Base-by-base conservation (phyloP, 2,888 invertebrate species). In the Yponomeuta sedellus region DNA sequence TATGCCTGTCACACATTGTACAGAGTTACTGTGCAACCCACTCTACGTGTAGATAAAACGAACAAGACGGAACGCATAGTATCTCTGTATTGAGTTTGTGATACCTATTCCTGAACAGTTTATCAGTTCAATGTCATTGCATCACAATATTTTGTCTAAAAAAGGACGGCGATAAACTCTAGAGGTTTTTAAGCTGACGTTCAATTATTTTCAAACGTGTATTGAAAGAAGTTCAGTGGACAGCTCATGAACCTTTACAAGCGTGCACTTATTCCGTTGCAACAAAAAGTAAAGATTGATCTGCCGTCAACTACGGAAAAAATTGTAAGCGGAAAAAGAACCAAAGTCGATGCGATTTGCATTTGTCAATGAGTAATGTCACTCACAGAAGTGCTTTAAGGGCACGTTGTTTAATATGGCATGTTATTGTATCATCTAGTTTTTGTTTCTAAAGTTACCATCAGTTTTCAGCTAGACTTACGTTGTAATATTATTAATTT, bases 371-470 rank as follows among this genome's bases (percentile, higher is more conserved):
- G 44, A 52, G 16, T 6, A 52, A 12, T 52, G 44, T 52, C 44
- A 44, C 44, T 44, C 44, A 16, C 44, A 52, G 44, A 52, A 52
- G 44, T 52, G 44, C 44, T 52, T 52, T 16, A 16, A 4, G 16
- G 16, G 44, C 44, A 52, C 44, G 44, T 5, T 44, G 44, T 44
- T 6, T 52, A 52, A 52, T 52, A 52, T 52, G 44, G 44, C 44
- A 52, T 16, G 44, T 52, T 52, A 52, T 52, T 52, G 63, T 20
- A 63, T 86, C 86, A 80, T 75, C 76, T 82, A 87, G 79, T 83
- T 83, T 74, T 81, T 80, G 83, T 83, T 85, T 85, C 86, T 87
- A 85, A 85, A 89, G 90, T 90, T 90, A 90, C 90, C 90, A 89
- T 82, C 83, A 88, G 87, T 87, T 88, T 85, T 86, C 86, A 81